Evolutionary conservation across 1,140 invertebrate species (phyloP).

Genomic region (Pissodes strobi): DNA sequence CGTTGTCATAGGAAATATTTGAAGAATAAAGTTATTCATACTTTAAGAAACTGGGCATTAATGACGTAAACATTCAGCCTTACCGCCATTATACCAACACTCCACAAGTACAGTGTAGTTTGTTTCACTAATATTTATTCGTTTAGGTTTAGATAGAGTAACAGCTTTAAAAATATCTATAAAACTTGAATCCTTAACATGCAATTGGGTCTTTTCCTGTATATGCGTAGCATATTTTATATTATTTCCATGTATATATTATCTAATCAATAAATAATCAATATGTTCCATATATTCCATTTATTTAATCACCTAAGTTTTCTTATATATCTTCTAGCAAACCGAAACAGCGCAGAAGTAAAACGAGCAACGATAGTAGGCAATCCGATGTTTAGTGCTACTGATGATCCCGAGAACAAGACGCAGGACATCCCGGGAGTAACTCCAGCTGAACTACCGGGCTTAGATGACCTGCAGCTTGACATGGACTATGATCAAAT

Average conservation of each 20-base stretch:
- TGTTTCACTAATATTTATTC: too few relatives aligned
- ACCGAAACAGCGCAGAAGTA: slow-evolving; percentile 65
- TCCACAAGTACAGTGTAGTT: too few relatives aligned
- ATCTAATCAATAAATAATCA: neutral
- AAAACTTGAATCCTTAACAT: too few relatives aligned
- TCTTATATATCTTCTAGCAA: slow-evolving; percentile 15
- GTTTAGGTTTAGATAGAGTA: too few relatives aligned
- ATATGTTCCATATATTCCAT: neutral
- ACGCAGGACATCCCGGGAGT: slow-evolving; percentile 44
- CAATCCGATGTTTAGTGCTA: slow-evolving; percentile 79
- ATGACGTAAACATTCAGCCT: too few relatives aligned
- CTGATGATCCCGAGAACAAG: slow-evolving; percentile 54
- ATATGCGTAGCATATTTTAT: too few relatives aligned
- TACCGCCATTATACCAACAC: too few relatives aligned
- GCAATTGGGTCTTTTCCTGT: too few relatives aligned
- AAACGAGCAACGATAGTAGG: slow-evolving; percentile 84
- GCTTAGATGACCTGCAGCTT: slow-evolving; percentile 76
- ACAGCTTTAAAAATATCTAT: too few relatives aligned
- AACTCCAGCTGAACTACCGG: slow-evolving; percentile 61
- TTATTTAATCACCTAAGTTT: neutral
- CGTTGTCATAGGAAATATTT: too few relatives aligned
- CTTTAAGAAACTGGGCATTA: too few relatives aligned
- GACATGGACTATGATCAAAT: slow-evolving; percentile 97
- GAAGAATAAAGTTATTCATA: too few relatives aligned
- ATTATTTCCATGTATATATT: neutral